Evolutionary conservation across 2,888 invertebrate species (phyloP).

Genomic region (Gymnocheta viridis): DNA sequence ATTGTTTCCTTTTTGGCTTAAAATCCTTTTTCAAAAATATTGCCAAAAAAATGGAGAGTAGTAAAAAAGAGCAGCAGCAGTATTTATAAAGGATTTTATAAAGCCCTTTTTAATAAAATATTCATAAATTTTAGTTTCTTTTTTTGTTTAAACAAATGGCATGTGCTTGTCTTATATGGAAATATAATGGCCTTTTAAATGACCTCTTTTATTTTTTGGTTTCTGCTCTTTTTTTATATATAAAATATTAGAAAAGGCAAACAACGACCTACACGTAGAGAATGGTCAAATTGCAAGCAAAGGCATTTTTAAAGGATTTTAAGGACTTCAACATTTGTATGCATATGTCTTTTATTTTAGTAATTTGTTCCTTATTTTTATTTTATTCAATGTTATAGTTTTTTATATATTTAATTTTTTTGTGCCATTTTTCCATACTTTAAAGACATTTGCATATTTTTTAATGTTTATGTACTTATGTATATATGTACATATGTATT

Average conservation of each 20-base stretch:
- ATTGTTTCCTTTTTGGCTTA: conserved; percentile 32
- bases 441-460: not conserved
- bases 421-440: not conserved
- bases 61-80: not conserved
- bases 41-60: not conserved
- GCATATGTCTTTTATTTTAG: conserved; percentile 32
- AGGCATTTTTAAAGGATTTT: conserved; percentile 55
- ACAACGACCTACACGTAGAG: conserved; percentile 3
- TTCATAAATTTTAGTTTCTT: conserved; percentile 27
- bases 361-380: not conserved
- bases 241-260: conserved; percentile 5
- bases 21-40: conserved; percentile 45
- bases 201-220: conserved; percentile 47
- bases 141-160: conserved; percentile 56
- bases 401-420: conserved; percentile 19
- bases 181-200: too few relatives aligned
- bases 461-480: not conserved
- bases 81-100: conserved; percentile 47
- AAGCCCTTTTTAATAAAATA: conserved; percentile 47
- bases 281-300: not conserved
- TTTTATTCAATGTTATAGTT: conserved; percentile 33
- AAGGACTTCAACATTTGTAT: conserved; percentile 17
- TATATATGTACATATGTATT: too few relatives aligned
- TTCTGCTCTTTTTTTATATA: not conserved
- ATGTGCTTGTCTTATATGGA: conserved; percentile 40